Conservation (phyloP, 2,888 invertebrate species). For the Gerosis bhagava region DNA sequence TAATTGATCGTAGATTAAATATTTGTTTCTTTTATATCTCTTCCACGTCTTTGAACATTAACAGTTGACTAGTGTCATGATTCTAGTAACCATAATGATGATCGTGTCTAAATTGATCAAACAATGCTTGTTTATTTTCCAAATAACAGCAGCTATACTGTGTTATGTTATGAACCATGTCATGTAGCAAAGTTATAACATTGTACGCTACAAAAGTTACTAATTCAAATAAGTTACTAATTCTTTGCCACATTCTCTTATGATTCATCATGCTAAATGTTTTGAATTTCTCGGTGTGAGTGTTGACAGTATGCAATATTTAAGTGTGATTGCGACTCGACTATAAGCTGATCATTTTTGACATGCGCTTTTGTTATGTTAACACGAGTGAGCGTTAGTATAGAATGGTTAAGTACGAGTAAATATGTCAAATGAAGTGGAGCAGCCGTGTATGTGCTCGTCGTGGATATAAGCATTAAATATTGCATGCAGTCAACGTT, state of each 20-base stretch:
- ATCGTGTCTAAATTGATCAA: no score
- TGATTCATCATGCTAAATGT: constrained; percentile 61
- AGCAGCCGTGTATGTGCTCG: constrained; percentile 65
- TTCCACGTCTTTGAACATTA: constrained; percentile 14
- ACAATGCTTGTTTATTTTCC: no score
- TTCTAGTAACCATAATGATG: constrained; percentile 7
- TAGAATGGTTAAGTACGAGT: constrained; percentile 60
- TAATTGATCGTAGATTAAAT: no score
- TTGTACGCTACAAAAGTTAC: constrained; percentile 3
- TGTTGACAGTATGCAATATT: constrained; percentile 81
- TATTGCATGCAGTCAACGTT: constrained; percentile 81
- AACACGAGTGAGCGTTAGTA: constrained; percentile 55
- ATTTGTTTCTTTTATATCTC: no score
- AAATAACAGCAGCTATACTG: constrained; percentile 16
- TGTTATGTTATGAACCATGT: constrained; percentile 29
- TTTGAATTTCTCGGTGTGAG: constrained; percentile 52
- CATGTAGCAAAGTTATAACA: constrained; percentile 22
- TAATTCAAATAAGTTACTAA: background rate
- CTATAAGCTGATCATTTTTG: constrained; percentile 51
- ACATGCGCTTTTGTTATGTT: constrained; percentile 54
- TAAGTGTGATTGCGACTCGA: constrained; percentile 57
- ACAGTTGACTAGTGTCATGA: constrained; percentile 11
- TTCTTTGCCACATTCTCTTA: constrained; percentile 30
- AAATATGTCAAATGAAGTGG: constrained; percentile 56
- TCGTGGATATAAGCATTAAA: constrained; percentile 72